Conservation (phyloP, 2,113 vertebrate genomes). For the Dasyprocta punctata region DNA sequence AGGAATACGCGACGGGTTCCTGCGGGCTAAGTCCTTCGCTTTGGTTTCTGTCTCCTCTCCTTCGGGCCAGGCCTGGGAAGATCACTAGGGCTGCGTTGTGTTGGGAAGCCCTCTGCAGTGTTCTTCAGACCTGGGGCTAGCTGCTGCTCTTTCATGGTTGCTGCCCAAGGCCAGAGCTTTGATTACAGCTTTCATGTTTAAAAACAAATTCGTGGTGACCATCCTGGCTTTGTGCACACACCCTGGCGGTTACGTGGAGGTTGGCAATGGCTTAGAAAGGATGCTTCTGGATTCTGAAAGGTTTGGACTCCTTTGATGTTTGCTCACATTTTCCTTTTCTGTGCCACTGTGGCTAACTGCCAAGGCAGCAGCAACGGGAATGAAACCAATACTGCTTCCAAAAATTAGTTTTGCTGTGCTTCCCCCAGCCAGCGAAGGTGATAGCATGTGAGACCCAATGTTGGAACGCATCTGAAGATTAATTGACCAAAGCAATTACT, state of each 20-base stretch:
- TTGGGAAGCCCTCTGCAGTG: background rate
- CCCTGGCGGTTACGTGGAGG: background rate
- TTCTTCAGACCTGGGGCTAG: background rate
- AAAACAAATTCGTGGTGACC: background rate
- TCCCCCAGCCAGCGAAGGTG: background rate
- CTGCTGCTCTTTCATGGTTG: background rate
- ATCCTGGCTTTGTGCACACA: background rate
- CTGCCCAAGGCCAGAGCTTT: background rate
- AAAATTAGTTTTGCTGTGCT: constrained; percentile 19
- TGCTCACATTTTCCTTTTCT: constrained; percentile 27
- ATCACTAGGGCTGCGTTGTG: background rate
- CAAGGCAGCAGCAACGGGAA: constrained; percentile 50
- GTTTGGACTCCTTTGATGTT: constrained; percentile 18
- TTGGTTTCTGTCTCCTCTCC: background rate
- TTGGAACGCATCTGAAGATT: constrained; percentile 34
- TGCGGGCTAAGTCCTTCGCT: background rate
- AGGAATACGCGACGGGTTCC: background rate
- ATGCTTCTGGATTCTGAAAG: background rate
- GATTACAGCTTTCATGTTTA: constrained; percentile 38
- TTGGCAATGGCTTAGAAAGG: constrained; percentile 15
- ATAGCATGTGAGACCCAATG: background rate
- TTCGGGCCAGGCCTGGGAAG: background rate
- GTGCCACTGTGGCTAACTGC: background rate
- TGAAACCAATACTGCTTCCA: constrained; percentile 9
- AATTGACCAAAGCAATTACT: background rate